phyloP scores from a whole-genome alignment of 1,140 invertebrate species.

The Drosophila rufa region DNA sequence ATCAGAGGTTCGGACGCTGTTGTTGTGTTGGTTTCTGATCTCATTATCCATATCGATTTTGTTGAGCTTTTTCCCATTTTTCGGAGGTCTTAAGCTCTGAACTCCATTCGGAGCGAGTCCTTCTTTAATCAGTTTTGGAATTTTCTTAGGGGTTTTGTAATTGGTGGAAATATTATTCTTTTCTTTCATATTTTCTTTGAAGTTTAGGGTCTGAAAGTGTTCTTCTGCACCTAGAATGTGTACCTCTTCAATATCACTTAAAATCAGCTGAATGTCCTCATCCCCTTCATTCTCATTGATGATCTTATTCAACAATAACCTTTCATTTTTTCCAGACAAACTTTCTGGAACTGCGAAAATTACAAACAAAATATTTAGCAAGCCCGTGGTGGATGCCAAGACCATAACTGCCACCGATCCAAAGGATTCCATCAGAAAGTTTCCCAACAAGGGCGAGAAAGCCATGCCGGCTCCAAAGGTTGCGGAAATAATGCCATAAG shows the following conservation, averaged over 20 bases:
- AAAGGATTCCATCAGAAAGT: conserved; percentile 95
- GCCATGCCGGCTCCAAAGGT: conserved; percentile 99
- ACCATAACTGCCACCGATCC: conserved; percentile 97
- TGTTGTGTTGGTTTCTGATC: background rate
- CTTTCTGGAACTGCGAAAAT: conserved; percentile 99
- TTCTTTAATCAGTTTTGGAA: background rate
- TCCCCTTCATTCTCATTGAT: conserved; percentile 89
- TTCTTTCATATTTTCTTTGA: background rate
- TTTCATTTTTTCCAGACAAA: conserved; percentile 93
- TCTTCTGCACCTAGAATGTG: background rate
- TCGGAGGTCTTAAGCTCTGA: background rate
- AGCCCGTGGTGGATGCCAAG: conserved; percentile 96
- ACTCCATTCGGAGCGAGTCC: background rate
- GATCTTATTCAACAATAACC: conserved; percentile 96
- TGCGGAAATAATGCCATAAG: conserved; percentile 98
- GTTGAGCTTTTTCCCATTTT: background rate
- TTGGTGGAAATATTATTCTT: background rate
- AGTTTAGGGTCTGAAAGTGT: background rate
- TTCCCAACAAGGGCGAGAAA: conserved; percentile 97
- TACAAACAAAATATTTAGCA: conserved; percentile 99
- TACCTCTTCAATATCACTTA: background rate
- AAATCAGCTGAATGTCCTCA: background rate
- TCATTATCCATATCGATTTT: background rate
- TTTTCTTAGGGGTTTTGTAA: background rate
- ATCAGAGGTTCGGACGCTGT: background rate